Evolutionary conservation across 2,888 invertebrate genomes (phyloP), one percentile per base, ranked within the genome.

Genomic region (Stenoptilia bipunctidactyla): DNA sequence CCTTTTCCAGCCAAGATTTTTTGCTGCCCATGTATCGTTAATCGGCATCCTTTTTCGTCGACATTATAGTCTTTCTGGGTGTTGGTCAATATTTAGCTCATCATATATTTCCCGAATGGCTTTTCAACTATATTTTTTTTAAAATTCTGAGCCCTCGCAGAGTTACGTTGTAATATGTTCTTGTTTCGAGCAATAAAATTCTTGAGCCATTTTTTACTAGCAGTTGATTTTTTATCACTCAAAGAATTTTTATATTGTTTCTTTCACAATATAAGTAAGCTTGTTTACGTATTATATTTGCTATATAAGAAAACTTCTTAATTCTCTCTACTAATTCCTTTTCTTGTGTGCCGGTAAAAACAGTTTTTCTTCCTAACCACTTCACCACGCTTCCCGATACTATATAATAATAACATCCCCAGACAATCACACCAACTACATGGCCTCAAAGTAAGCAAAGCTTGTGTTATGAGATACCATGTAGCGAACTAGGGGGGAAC

Each of bases 91-190:
- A 33, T 46, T 27, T 13, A 45, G 37, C 27, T 47, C 43, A 20
- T 47, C 45, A 33, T 47, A 46, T 27, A 46, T 36, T 25, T 45
- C 34, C 38, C 40, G 42, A 13, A 47, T 13, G 20, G 15, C 42
- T 39, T 46, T 38, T 15, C 4, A 33, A 45, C 42, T 10, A 46
- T 45, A n/a, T 33, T 9, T 34, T 39, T 45, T n/a, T 46, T 43
- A 1, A 46, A 40, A 13, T 48, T 48, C 40, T 43, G 45, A n/a
- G 45, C 44, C 15, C 49, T 41, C n/a, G 40, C 42, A 10, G 46
- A 42, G 40, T 48, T 48, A 14, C 40, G 40, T 30, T 30, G 34
- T 15, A 38, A 38, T 41, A 45, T 40, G 10, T 43, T 36, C 37
- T 36, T 33, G 34, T 45, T 43, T 8, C 46, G 37, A 37, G 37